Conservation (phyloP, 2,888 invertebrate species). For the Druceiella hillmani region DNA sequence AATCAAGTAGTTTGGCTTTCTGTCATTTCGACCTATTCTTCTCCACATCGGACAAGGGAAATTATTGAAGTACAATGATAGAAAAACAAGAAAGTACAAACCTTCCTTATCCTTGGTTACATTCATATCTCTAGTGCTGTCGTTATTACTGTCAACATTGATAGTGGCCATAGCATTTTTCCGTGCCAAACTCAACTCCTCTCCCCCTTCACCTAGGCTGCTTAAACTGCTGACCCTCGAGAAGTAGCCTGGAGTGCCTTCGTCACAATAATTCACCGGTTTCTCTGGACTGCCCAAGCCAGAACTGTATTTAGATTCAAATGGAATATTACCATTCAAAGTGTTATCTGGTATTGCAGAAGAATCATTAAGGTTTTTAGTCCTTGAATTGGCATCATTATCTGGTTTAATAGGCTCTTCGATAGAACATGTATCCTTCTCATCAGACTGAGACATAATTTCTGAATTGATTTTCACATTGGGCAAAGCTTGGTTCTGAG, state of each 20-base stretch:
- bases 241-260: conserved; percentile 79
- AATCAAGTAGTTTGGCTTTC: too few relatives aligned
- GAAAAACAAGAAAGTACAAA: conserved; percentile 26
- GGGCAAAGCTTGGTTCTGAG: conserved; percentile 30
- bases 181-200: conserved; percentile 42
- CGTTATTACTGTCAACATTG: conserved; percentile 35
- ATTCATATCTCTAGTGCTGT: conserved; percentile 33
- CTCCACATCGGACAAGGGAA: too few relatives aligned
- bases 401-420: conserved; percentile 45
- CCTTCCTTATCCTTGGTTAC: conserved; percentile 46
- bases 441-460: conserved; percentile 47
- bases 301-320: conserved; percentile 55
- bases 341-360: conserved; percentile 34
- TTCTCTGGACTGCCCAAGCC: conserved; percentile 74
- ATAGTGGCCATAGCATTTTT: conserved; percentile 45
- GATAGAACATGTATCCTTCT: conserved; percentile 46
- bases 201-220: conserved; percentile 51
- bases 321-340: conserved; percentile 24
- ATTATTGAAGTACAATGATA: too few relatives aligned
- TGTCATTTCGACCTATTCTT: too few relatives aligned
- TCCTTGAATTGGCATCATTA: conserved; percentile 44
- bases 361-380: too few relatives aligned
- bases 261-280: conserved; percentile 79
- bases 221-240: conserved; percentile 61
- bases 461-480: conserved; percentile 41